Conservation (phyloP, 2,888 invertebrate species). For the Drosophila nr. fundita region DNA sequence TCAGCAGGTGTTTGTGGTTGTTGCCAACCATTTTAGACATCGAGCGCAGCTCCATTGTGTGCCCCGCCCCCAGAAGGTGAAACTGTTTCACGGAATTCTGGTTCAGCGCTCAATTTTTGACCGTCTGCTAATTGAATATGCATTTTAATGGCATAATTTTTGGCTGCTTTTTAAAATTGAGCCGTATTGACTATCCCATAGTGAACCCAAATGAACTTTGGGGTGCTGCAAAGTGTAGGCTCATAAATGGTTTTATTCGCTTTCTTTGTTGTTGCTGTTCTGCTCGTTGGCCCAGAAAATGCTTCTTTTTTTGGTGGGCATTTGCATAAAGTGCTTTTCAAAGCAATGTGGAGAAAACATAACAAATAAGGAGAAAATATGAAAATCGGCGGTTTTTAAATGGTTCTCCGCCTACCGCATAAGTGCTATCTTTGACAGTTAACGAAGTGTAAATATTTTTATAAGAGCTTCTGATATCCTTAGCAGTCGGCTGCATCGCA, state of each 20-base stretch:
- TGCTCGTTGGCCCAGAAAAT: constrained; percentile 72
- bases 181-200: constrained; percentile 16
- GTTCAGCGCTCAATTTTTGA: constrained; percentile 43
- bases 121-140: constrained; percentile 64
- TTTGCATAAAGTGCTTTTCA: constrained; percentile 69
- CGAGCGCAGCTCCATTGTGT: constrained; percentile 9
- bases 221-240: constrained; percentile 12
- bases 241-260: constrained; percentile 15
- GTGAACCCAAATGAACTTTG: constrained; percentile 25
- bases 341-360: constrained; percentile 29
- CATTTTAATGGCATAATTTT: constrained; percentile 53
- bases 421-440: constrained; percentile 66
- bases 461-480: constrained; percentile 57
- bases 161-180: constrained; percentile 10
- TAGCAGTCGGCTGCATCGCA: constrained; percentile 59
- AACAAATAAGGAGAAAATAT: constrained; percentile 29
- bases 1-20: constrained; percentile 73
- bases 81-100: constrained; percentile 24
- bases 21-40: constrained; percentile 18
- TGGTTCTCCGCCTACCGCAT: constrained; percentile 26
- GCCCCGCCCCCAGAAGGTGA: constrained; percentile 17
- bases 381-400: constrained; percentile 52
- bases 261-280: constrained; percentile 35
- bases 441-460: constrained; percentile 77
- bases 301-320: constrained; percentile 47